These are phyloP conservation scores for Pangasius mekongensis DNA, from an alignment of 2,797 vertebrate species.

Conservation along the genomic window DNA sequence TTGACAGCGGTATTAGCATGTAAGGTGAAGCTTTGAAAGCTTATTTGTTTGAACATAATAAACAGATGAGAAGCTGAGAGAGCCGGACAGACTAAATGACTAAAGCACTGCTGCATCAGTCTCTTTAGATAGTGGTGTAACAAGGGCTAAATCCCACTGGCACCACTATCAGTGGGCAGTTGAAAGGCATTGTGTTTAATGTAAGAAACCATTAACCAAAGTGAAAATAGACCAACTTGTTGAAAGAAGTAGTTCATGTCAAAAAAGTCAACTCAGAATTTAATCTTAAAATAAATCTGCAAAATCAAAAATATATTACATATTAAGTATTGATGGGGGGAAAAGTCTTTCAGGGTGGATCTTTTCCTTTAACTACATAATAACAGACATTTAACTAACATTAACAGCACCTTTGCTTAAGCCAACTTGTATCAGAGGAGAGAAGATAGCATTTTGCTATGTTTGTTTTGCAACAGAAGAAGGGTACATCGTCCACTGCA, in stretches of 20 bases:
- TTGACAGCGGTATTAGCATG: background rate
- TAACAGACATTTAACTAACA: conserved; percentile 5
- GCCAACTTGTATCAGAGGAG: background rate
- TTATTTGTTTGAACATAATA: background rate
- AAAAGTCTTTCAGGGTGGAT: background rate
- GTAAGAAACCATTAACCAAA: background rate
- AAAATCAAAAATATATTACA: background rate
- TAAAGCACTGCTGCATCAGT: background rate
- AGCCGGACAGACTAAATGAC: background rate
- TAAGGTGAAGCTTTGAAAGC: background rate
- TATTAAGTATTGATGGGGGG: background rate
- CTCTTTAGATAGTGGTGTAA: background rate
- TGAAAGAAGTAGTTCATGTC: background rate
- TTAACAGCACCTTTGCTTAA: background rate
- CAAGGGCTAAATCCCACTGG: background rate
- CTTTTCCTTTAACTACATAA: conserved; percentile 16
- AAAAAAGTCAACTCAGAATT: background rate
- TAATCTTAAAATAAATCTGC: background rate
- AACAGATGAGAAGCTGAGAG: background rate
- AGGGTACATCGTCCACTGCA: conserved; percentile 66
- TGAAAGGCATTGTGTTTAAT: background rate
- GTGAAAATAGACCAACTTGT: background rate
- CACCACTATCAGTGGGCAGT: background rate
- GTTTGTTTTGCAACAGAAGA: conserved; percentile 72
- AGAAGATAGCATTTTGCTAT: background rate